A percentile compares a stretch with the other conserved stretches of the same genome.
Conservation (phyloP, 2,113 vertebrate species). For the Rhabdomys dilectus region DNA sequence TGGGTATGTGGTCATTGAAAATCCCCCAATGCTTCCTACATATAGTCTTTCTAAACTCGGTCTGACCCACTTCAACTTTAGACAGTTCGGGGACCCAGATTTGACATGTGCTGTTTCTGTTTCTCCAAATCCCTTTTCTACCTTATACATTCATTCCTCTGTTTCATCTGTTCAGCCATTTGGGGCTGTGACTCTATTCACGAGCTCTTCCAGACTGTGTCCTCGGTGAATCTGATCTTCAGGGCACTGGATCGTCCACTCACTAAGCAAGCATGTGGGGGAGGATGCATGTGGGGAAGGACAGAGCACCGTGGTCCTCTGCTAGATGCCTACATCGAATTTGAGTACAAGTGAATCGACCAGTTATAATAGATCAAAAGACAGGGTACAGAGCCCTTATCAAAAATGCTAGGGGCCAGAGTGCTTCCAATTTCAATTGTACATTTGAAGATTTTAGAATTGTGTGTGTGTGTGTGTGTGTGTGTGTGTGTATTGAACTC, state of each 20-base stretch:
- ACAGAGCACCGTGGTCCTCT: background rate
- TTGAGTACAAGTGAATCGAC: background rate
- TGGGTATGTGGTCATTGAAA: slow-evolving; percentile 28
- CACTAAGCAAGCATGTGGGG: background rate
- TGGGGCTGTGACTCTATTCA: background rate
- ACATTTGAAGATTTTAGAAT: background rate
- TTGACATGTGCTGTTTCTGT: background rate
- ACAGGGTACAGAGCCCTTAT: background rate
- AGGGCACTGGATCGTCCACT: background rate
- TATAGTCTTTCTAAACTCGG: background rate
- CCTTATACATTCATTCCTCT: background rate
- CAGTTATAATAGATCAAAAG: background rate
- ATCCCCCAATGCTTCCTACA: slow-evolving; percentile 43
- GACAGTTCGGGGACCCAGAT: slow-evolving; percentile 9
- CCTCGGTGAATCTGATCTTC: background rate
- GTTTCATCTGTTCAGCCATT: background rate
- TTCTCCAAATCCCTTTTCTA: background rate
- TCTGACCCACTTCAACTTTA: slow-evolving; percentile 47
- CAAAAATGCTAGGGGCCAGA: background rate
- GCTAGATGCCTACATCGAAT: background rate
- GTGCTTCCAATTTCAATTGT: background rate
- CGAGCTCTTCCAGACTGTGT: background rate
- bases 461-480: background rate
- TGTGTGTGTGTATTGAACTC: background rate
- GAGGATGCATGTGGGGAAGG: background rate